Conservation (phyloP, 2,888 invertebrate species). For the Petrophora chlorosata region DNA sequence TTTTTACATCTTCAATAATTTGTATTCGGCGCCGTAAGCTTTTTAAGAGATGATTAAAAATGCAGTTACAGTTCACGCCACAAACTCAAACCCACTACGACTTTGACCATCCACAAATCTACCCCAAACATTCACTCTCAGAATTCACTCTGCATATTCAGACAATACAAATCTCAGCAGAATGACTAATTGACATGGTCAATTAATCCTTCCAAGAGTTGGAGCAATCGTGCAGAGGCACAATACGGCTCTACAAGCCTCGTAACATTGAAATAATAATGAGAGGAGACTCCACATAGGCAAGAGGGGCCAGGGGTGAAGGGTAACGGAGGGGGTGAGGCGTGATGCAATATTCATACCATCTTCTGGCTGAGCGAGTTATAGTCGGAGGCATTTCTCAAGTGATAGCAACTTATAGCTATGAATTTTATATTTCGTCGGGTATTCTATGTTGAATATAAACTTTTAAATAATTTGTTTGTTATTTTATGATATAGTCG, state of each 20-base stretch:
- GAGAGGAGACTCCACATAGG: slow-evolving; percentile 24
- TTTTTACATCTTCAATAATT: no score
- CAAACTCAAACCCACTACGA: no score
- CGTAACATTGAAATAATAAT: slow-evolving; percentile 35
- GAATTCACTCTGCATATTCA: no score
- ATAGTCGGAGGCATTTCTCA: slow-evolving; percentile 19
- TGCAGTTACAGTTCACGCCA: no score
- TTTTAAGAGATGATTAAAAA: no score
- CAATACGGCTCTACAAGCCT: slow-evolving; percentile 24
- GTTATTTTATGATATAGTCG: no score
- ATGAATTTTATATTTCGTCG: slow-evolving; percentile 12
- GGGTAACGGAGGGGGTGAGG: slow-evolving; percentile 3
- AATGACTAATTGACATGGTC: neutral
- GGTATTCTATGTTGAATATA: neutral
- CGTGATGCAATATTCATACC: slow-evolving; percentile 39
- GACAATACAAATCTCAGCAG: neutral
- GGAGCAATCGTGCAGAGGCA: slow-evolving; percentile 26
- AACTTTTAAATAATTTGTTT: neutral
- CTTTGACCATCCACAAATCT: no score
- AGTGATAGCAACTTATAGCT: slow-evolving; percentile 18
- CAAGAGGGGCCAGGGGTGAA: slow-evolving; percentile 7
- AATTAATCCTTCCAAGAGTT: neutral
- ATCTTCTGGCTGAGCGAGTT: slow-evolving; percentile 17
- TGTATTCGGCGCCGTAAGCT: no score
- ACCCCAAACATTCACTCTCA: no score